phyloP scores from a whole-genome alignment of 2,113 vertebrate genomes.

The Leucopsar rothschildi region DNA sequence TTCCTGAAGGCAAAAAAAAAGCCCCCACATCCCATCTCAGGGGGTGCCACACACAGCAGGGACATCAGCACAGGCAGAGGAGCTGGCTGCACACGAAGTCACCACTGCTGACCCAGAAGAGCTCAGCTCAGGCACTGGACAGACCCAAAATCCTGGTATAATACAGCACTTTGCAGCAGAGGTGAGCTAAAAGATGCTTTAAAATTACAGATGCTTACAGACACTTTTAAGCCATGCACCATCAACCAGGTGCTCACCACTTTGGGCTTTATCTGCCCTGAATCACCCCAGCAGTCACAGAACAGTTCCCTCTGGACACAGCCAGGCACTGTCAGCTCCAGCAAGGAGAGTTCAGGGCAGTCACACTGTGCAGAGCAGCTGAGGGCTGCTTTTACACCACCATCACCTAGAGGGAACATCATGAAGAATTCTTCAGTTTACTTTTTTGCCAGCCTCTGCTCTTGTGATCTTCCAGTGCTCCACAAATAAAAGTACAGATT shows the following conservation, averaged over 20 bases:
- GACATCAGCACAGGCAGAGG: background rate
- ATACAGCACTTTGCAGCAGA: background rate
- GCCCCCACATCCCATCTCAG: accelerated
- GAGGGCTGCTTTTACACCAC: background rate
- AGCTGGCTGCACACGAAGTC: background rate
- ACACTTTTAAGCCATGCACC: background rate
- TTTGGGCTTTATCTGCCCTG: background rate
- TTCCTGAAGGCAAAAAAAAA: accelerated
- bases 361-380: background rate
- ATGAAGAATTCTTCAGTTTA: background rate
- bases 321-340: background rate
- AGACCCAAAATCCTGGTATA: background rate
- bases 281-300: background rate
- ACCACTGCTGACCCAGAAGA: background rate
- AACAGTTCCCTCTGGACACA: background rate
- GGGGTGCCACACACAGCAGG: background rate
- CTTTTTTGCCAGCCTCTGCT: background rate
- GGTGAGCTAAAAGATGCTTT: background rate
- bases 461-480: background rate
- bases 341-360: background rate
- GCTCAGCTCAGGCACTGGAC: background rate
- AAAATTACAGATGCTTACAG: too few relatives aligned
- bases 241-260: background rate
- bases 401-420: background rate
- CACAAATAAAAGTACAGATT: background rate